Evolutionary conservation across 1,140 invertebrate genomes (phyloP), one percentile per base, ranked within the genome.

Genomic region (Brachionus plicatilis): DNA sequence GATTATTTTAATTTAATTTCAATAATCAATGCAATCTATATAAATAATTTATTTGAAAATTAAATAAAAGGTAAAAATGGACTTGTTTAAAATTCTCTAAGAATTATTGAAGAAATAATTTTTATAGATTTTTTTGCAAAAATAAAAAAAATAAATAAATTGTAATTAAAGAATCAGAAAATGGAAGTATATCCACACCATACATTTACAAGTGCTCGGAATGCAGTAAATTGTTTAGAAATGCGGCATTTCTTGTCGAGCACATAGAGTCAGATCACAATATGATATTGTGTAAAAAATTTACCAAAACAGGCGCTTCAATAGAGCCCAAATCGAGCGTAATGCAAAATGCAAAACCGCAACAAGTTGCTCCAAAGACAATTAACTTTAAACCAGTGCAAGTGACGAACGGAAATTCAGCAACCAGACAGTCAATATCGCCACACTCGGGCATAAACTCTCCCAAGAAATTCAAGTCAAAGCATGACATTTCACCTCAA

Each of bases 131-230:
- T 17, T 72, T 45, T 72, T 24, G 33, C 1, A 41, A 0, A 24
- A 43, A 8, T 9, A 72, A 14, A 17, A 11, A n/a, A 8, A n/a
- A 43, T 68, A 68, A 41, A 72, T 47, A 24, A 7, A 41, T 20
- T 72, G 8, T 41, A 17, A 72, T 43, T 72, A 37, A 72, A 72
- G 68, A 72, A 72, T n/a, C 33, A 9, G 17, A 72, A 43, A 37
- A 41, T 20, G 33, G 41, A 20, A n/a, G 3, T 7, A 20, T 43
- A 20, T n/a, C 72, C 11, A 76, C 72, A 29, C 72, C 72, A 27
- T 76, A 76, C 45, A 76, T 76, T 50, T 76, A 76, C 72, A 76
- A 76, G 14, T 76, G 72, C 50, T 76, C 72, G 24, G 47, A 47
- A 50, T 76, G 72, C 14, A 50, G 43, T 5, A 76, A 76, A 29